A percentile compares a stretch with the other conserved stretches of the same genome.
Conservation (phyloP, 2,888 invertebrate species). For the Steromphala cineraria region DNA sequence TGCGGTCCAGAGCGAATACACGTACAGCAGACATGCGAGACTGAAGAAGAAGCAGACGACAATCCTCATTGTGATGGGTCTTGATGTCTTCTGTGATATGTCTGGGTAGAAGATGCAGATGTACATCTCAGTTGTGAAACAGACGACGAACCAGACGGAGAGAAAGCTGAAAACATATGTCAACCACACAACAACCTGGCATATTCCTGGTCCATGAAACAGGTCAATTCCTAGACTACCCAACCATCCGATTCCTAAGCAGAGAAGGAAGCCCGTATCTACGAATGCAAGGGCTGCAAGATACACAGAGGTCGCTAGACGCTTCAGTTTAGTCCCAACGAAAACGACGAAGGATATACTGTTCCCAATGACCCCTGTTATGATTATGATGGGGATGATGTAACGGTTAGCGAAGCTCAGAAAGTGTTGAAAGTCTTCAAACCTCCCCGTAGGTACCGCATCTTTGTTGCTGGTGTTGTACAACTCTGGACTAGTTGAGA, state of each 20-base stretch:
- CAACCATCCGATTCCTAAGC: constrained; percentile 56
- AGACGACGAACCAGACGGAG: constrained; percentile 61
- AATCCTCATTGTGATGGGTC: constrained; percentile 38
- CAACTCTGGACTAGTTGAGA: too few relatives aligned
- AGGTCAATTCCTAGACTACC: constrained; percentile 47
- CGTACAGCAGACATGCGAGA: constrained; percentile 45
- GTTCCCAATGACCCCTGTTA: constrained; percentile 56
- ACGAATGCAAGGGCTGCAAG: constrained; percentile 55
- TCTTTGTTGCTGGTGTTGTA: too few relatives aligned
- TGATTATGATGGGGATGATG: constrained; percentile 54
- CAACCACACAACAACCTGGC: constrained; percentile 54
- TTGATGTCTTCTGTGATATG: constrained; percentile 44
- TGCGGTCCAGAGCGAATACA: constrained; percentile 53
- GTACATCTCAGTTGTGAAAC: constrained; percentile 60
- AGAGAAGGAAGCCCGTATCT: constrained; percentile 55
- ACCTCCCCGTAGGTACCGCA: neutral
- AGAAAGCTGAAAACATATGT: constrained; percentile 61
- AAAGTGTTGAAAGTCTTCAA: neutral
- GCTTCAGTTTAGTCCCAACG: constrained; percentile 48
- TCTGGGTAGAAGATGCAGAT: constrained; percentile 51
- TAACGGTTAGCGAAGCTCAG: constrained; percentile 34
- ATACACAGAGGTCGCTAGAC: constrained; percentile 56
- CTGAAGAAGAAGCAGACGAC: constrained; percentile 40
- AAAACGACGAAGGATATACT: constrained; percentile 56
- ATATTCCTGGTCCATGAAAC: constrained; percentile 53